Evolutionary conservation across 2,888 invertebrate genomes (phyloP).

Genomic region (Aphrophora alni): DNA sequence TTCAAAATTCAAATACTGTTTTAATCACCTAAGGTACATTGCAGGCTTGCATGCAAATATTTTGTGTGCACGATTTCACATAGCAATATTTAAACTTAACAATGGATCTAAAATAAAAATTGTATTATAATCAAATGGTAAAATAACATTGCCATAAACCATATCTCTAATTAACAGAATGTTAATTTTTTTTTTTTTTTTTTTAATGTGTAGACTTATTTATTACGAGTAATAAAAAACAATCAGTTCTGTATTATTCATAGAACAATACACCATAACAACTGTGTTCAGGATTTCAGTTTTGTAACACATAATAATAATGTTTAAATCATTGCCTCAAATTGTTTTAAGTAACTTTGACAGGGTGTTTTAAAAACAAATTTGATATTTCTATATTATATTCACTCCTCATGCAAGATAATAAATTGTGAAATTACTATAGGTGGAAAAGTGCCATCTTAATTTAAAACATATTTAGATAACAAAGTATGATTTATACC

Average conservation of each 20-base stretch:
- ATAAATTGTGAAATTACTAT: conserved; percentile 13
- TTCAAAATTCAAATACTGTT: neutral
- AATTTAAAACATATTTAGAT: neutral
- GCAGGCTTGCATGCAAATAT: neutral
- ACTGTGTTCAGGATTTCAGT: neutral
- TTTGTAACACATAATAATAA: neutral
- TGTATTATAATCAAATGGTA: neutral
- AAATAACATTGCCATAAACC: neutral
- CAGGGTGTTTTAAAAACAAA: neutral
- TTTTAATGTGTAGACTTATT: no score
- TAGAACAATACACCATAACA: neutral
- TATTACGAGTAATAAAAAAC: neutral
- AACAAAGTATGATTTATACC: no score
- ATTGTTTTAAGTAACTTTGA: neutral
- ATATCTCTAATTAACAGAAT: neutral
- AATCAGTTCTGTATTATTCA: neutral
- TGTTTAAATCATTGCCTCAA: no score
- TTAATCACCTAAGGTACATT: neutral
- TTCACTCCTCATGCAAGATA: neutral
- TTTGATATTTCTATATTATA: neutral
- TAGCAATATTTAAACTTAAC: neutral
- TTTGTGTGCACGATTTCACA: neutral
- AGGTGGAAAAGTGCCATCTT: conserved; percentile 13
- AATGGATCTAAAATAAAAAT: neutral
- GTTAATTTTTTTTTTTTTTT: neutral